These are phyloP conservation scores for Microtus californicus DNA, from an alignment of 2,797 vertebrate species.

Conservation along the genomic window DNA sequence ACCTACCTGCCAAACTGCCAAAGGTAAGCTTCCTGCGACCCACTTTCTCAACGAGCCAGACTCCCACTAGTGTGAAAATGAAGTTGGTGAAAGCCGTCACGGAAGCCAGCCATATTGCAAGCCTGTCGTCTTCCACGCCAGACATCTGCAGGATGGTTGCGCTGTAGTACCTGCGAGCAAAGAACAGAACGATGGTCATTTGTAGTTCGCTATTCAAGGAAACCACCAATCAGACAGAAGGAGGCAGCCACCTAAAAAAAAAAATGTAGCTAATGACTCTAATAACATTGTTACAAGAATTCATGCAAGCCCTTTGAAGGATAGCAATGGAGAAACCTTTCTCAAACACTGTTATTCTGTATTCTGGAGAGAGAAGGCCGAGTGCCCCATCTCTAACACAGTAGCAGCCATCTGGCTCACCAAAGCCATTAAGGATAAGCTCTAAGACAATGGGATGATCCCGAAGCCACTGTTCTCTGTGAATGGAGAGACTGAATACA, in stretches of 20 bases:
- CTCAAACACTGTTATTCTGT: not conserved
- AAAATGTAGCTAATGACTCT: not conserved
- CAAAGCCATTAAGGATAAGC: not conserved
- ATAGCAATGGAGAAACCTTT: not conserved
- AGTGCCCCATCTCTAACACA: not conserved
- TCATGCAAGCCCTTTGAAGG: not conserved
- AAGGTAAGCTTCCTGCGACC: slow-evolving; percentile 96
- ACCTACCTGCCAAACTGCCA: slow-evolving; percentile 94
- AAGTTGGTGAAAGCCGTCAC: slow-evolving; percentile 97
- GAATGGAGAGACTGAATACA: not conserved
- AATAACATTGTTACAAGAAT: not conserved
- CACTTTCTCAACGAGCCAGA: slow-evolving; percentile 97
- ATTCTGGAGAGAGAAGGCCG: not conserved
- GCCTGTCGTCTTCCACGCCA: slow-evolving; percentile 94
- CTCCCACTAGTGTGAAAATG: slow-evolving; percentile 96
- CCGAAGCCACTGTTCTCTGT: not conserved
- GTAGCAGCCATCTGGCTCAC: not conserved
- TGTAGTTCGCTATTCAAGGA: not conserved
- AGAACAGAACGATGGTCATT: slow-evolving; percentile 17
- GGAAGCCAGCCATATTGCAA: slow-evolving; percentile 97
- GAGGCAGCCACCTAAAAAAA: not conserved
- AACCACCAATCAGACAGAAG: not conserved
- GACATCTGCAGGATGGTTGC: slow-evolving; percentile 99
- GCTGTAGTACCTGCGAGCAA: slow-evolving; percentile 95
- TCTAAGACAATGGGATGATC: not conserved